A percentile compares a stretch with the other conserved stretches of the same genome.
These are phyloP conservation scores for Gymnocypris eckloni DNA, from an alignment of 2,797 vertebrate genomes.

Conservation along the genomic window DNA sequence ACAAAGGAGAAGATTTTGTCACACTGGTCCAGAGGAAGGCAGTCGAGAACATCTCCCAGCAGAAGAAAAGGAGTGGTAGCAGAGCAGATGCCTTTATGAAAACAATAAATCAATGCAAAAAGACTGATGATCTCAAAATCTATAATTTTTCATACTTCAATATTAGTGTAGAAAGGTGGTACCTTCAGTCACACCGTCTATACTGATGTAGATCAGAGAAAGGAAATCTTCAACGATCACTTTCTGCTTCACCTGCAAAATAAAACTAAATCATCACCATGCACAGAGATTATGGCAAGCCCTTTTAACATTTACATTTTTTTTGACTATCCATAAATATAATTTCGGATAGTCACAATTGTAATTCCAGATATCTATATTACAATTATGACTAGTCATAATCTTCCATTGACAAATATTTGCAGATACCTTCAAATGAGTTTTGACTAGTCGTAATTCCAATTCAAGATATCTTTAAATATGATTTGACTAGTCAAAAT, in stretches of 20 bases:
- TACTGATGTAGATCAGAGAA: conserved; percentile 94
- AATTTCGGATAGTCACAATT: too few species aligned
- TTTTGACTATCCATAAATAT: too few species aligned
- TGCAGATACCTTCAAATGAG: too few species aligned
- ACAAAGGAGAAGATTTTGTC: conserved; percentile 98
- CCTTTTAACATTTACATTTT: too few species aligned
- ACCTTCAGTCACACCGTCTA: conserved; percentile 94
- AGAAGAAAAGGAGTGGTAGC: conserved; percentile 95
- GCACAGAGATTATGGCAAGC: too few species aligned
- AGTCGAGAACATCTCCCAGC: conserved; percentile 95
- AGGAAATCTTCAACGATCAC: conserved; percentile 89
- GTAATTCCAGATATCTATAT: too few species aligned
- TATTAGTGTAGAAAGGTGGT: not conserved
- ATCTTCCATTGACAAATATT: too few species aligned
- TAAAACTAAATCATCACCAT: not conserved
- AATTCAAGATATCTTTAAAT: too few species aligned
- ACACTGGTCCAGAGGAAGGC: conserved; percentile 95
- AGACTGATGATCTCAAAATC: not conserved
- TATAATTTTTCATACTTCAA: not conserved
- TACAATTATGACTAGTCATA: too few species aligned
- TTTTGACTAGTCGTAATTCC: too few species aligned
- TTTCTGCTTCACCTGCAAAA: conserved; percentile 85
- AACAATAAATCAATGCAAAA: not conserved
- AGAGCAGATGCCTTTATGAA: conserved; percentile 88
- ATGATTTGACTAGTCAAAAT: too few species aligned